Evolutionary conservation across 2,797 vertebrate species (phyloP).

Genomic region (Trematomus bernacchii): DNA sequence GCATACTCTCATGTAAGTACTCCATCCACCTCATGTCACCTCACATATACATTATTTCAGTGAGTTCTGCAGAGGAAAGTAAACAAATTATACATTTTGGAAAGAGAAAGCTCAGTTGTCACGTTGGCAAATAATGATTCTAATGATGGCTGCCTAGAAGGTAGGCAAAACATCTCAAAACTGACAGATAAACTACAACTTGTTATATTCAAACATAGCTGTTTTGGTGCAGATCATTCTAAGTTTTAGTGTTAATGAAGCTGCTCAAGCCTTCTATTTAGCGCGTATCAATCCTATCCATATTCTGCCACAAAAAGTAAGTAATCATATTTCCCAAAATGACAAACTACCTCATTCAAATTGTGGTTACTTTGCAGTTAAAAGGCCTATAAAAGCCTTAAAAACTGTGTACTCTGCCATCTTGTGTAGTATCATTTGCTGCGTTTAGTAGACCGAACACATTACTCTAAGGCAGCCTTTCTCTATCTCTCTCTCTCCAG

Average conservation of each 20-base stretch:
- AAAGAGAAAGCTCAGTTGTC: not conserved
- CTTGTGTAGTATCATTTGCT: conserved; percentile 4
- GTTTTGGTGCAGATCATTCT: not conserved
- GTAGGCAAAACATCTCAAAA: not conserved
- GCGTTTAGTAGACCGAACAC: conserved; percentile 24
- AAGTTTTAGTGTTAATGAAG: not conserved
- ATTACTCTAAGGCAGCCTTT: conserved; percentile 6
- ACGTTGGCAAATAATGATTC: not conserved
- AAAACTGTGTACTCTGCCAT: not conserved
- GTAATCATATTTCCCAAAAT: not conserved
- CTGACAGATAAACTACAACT: too few relatives aligned
- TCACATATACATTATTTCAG: not conserved
- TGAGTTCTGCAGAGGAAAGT: not conserved
- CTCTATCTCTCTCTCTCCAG: conserved; percentile 70
- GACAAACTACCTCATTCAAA: too few relatives aligned
- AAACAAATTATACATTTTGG: not conserved
- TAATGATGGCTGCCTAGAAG: not conserved
- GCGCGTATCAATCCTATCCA: not conserved
- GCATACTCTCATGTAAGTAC: conserved; percentile 92
- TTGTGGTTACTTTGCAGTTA: too few relatives aligned
- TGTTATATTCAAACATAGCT: not conserved
- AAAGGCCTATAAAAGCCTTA: not conserved
- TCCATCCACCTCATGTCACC: not conserved
- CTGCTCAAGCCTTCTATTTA: not conserved
- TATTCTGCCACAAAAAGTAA: not conserved